These are phyloP conservation scores for Phaenicophaeus curvirostris DNA, from an alignment of 2,797 vertebrate genomes.

Conservation along the genomic window DNA sequence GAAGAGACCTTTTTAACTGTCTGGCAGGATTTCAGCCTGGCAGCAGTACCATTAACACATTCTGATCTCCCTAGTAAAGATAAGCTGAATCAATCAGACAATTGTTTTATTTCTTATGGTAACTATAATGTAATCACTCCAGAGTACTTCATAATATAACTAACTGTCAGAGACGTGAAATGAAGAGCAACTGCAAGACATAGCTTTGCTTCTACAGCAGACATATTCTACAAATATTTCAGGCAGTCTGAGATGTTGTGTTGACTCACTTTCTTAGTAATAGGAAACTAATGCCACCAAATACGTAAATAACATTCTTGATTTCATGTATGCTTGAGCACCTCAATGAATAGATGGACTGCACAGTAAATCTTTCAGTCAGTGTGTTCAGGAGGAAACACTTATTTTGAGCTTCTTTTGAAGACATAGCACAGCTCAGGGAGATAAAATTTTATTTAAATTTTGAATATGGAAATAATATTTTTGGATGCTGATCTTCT, in stretches of 20 bases:
- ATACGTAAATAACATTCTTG: background rate
- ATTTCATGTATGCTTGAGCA: background rate
- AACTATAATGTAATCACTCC: background rate
- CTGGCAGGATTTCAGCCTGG: background rate
- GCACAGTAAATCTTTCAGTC: background rate
- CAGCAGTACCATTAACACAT: background rate
- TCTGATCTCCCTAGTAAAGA: background rate
- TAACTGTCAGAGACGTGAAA: background rate
- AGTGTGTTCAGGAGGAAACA: background rate
- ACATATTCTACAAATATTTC: background rate
- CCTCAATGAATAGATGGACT: background rate
- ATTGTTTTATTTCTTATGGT: background rate
- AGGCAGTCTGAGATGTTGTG: background rate
- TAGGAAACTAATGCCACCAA: background rate
- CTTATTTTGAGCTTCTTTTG: background rate
- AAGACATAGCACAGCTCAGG: background rate
- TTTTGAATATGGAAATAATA: background rate
- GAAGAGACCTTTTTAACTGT: too few species aligned
- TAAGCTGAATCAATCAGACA: background rate
- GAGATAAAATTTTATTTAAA: background rate
- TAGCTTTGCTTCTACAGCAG: background rate
- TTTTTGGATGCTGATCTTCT: background rate
- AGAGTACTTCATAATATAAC: background rate
- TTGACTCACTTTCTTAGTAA: background rate
- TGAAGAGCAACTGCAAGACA: background rate